These are phyloP conservation scores for Sparidentex hasta DNA, from an alignment of 2,797 vertebrate species.

Conservation along the genomic window DNA sequence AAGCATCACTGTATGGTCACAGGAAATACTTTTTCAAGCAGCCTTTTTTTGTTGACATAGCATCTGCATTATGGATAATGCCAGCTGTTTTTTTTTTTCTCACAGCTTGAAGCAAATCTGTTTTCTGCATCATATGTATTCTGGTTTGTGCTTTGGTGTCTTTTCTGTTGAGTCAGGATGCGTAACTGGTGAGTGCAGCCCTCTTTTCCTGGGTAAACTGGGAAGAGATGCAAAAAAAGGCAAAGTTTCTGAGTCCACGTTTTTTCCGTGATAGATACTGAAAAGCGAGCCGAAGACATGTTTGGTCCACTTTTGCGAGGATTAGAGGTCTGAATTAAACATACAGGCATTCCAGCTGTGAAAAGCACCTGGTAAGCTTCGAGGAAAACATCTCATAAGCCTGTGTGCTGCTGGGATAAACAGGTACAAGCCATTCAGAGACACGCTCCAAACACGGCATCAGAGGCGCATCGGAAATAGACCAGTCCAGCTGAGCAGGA, in stretches of 20 bases:
- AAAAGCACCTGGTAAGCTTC: constrained; percentile 82
- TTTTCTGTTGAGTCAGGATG: constrained; percentile 15
- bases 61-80: constrained; percentile 8
- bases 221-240: constrained; percentile 31
- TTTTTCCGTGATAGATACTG: constrained; percentile 47
- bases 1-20: constrained; percentile 2
- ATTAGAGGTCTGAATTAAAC: constrained; percentile 83
- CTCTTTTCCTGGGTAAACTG: constrained; percentile 15
- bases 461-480: constrained; percentile 81
- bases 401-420: constrained; percentile 83
- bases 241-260: constrained; percentile 35
- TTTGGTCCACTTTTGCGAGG: constrained; percentile 79
- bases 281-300: constrained; percentile 69
- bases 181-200: neutral
- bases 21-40: neutral
- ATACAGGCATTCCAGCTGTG: constrained; percentile 75
- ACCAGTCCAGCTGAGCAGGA: constrained; percentile 74
- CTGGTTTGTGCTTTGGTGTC: neutral
- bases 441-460: constrained; percentile 78
- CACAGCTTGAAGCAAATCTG: neutral
- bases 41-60: neutral
- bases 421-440: constrained; percentile 84
- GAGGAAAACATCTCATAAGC: constrained; percentile 84
- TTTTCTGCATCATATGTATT: constrained; percentile 8
- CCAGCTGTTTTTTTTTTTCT: neutral